Conservation (phyloP, 1,140 invertebrate species). For the Mactra quadrangularis region DNA sequence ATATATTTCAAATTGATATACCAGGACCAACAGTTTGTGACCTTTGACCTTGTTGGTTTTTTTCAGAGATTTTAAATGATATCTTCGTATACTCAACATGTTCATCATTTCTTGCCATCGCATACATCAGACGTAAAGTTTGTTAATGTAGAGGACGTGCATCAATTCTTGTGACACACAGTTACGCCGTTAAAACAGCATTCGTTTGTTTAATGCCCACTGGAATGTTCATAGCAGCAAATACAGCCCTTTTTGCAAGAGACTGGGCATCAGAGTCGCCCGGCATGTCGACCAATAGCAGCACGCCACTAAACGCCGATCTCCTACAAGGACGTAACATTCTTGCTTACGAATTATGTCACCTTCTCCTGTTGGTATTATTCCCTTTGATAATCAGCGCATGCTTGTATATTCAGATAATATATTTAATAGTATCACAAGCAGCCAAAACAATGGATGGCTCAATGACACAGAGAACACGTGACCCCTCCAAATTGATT, state of each 20-base stretch:
- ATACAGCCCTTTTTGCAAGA: background rate
- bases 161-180: slow-evolving; percentile 4
- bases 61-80: slow-evolving; percentile 19
- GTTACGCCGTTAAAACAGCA: slow-evolving; percentile 6
- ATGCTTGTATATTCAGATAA: slow-evolving; percentile 6
- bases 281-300: background rate
- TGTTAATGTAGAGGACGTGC: slow-evolving; percentile 38
- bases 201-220: background rate
- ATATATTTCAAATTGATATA: too few species aligned
- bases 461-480: background rate
- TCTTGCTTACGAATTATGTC: slow-evolving; percentile 9
- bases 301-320: background rate
- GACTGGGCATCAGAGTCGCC: too few species aligned
- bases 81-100: slow-evolving; percentile 19
- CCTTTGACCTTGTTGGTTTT: too few species aligned
- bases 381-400: slow-evolving; percentile 12
- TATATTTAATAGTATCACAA: slow-evolving; percentile 6
- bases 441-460: slow-evolving; percentile 15
- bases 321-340: background rate
- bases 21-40: too few species aligned
- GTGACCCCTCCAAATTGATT: slow-evolving; percentile 32
- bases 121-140: slow-evolving; percentile 20
- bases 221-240: slow-evolving; percentile 13
- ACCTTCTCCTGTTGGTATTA: background rate
- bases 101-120: slow-evolving; percentile 21